A percentile compares a stretch with the other conserved stretches of the same genome.
These are phyloP conservation scores for Callopanchax toddi DNA, from an alignment of 2,113 vertebrate species.

Conservation along the genomic window DNA sequence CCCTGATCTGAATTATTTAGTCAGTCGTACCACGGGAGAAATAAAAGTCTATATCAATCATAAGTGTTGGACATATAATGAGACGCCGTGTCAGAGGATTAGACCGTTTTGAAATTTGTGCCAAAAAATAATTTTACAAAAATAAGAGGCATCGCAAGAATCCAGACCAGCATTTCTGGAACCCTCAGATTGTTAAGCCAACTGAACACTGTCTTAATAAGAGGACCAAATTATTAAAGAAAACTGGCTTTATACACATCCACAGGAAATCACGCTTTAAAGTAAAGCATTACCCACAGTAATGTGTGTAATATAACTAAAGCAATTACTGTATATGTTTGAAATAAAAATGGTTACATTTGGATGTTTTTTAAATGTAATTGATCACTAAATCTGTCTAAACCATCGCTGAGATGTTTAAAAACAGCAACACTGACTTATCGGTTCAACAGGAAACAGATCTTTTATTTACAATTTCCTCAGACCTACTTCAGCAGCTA, in stretches of 20 bases:
- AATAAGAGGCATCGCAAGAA: constrained; percentile 42
- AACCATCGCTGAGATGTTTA: no score
- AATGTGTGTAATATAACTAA: no score
- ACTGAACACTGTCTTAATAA: constrained; percentile 54
- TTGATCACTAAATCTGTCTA: no score
- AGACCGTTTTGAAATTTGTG: constrained; percentile 47
- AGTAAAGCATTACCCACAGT: not conserved
- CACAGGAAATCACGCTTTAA: not conserved
- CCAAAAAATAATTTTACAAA: constrained; percentile 41
- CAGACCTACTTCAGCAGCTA: no score
- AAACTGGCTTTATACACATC: constrained; percentile 10
- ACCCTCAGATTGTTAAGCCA: constrained; percentile 10
- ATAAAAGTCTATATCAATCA: constrained; percentile 47
- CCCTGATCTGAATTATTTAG: constrained; percentile 65
- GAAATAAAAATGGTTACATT: no score
- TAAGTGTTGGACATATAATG: constrained; percentile 67
- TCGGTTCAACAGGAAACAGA: no score
- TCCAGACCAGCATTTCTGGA: constrained; percentile 24
- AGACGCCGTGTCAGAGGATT: constrained; percentile 63
- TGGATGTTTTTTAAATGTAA: no score
- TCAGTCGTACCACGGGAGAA: constrained; percentile 57
- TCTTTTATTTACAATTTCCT: no score
- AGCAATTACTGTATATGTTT: not conserved
- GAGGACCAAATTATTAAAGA: constrained; percentile 11
- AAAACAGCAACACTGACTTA: no score